Evolutionary conservation across 2,888 invertebrate species (phyloP), one percentile per base, ranked within the genome.

Genomic region (Eilema sororculum): DNA sequence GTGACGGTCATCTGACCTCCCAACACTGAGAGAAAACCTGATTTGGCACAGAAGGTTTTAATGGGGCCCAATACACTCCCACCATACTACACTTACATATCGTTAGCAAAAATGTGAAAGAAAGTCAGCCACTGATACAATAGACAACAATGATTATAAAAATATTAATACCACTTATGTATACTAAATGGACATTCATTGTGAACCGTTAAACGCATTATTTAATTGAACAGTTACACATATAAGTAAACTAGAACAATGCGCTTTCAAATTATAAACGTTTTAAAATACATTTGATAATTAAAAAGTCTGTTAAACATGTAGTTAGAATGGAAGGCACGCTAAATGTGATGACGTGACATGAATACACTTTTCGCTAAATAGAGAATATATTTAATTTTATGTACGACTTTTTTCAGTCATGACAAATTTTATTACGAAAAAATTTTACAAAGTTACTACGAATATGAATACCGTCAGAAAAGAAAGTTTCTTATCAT

Each of bases 271-370:
- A 52, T 69, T 69, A 33, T n/a, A 64, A 73, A 65, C 28, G 33
- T 74, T 78, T 80, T 71, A 74, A 75, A 69, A 80, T 78, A 78
- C 84, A 83, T 87, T 80, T 79, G 75, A 79, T 82, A 84, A 86
- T 87, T 85, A 86, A 89, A 89, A 81, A 77, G 63, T 66, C 68
- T 64, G 71, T 79, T 59, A 82, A 84, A 73, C 80, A 80, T 68
- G 56, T 69, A 74, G 63, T 71, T 66, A 73, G 75, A 72, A 76
- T 72, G 76, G 81, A 78, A 81, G 79, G 77, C 82, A 83, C 85
- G 86, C 81, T 88, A 88, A 90, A 89, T 87, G 87, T 84, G 87
- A 83, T 85, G 84, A 83, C 86, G 84, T 87, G 87, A 85, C 84
- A 78, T 87, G 88, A 90, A 89, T 90, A 88, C 87, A 85, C 88